Conservation (phyloP, 2,113 vertebrate genomes). For the Dasyornis broadbenti region DNA sequence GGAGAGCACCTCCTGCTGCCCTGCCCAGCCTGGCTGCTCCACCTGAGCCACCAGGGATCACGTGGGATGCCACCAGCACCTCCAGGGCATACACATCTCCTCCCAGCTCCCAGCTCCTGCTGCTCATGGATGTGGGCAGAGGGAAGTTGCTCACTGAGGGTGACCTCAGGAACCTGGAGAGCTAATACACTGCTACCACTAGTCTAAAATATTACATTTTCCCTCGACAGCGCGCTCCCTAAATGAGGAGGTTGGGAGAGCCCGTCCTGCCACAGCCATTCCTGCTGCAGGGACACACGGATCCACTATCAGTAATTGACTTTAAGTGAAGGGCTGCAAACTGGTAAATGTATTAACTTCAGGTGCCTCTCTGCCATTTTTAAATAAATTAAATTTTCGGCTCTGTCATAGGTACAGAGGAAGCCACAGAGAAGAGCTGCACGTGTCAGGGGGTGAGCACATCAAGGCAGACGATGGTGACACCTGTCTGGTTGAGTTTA, state of each 20-base stretch:
- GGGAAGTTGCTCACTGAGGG: not conserved
- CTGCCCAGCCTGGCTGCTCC: not conserved
- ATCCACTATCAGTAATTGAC: not conserved
- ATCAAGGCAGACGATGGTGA: conserved; percentile 42
- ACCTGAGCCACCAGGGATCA: accelerated
- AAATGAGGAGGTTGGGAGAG: not conserved
- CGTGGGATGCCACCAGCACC: not conserved
- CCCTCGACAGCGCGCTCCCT: not conserved
- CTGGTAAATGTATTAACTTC: conserved; percentile 38
- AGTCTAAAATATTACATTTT: conserved; percentile 7
- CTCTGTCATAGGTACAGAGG: not conserved
- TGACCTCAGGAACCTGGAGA: not conserved
- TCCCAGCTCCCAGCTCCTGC: not conserved
- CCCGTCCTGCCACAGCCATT: not conserved
- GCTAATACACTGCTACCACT: not conserved
- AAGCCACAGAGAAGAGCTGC: conserved; percentile 21
- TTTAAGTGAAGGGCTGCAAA: not conserved
- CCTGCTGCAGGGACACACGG: accelerated
- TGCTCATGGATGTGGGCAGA: not conserved
- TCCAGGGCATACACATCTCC: not conserved
- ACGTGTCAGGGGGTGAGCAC: conserved; percentile 25
- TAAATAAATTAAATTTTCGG: not conserved
- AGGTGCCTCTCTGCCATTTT: not conserved
- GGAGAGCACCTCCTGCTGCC: not conserved
- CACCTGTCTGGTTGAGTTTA: conserved; percentile 82